A percentile compares a stretch with the other conserved stretches of the same genome.
These are phyloP conservation scores for Crax fasciolata DNA, from an alignment of 2,797 vertebrate genomes.

Conservation along the genomic window DNA sequence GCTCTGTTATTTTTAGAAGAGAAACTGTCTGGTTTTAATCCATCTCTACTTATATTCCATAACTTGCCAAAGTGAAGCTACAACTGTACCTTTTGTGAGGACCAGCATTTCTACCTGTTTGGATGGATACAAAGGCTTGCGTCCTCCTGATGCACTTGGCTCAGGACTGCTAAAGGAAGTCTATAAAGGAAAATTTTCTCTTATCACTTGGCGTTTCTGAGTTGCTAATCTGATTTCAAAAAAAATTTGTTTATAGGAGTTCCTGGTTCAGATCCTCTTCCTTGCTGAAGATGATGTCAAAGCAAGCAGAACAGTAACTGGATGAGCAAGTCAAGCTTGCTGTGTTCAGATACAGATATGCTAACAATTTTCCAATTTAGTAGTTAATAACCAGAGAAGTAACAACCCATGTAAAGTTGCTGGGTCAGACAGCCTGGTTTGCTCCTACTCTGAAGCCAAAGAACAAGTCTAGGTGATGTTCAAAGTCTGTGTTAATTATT, in stretches of 20 bases:
- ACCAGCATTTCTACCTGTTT: not conserved
- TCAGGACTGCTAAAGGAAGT: conserved; percentile 20
- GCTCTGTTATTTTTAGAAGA: not conserved
- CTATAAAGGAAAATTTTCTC: conserved; percentile 12
- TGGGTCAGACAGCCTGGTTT: not conserved
- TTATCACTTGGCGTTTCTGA: conserved; percentile 48
- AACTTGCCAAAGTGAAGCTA: not conserved
- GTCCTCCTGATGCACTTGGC: not conserved
- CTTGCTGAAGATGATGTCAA: conserved; percentile 40
- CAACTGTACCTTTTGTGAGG: not conserved
- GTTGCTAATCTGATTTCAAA: conserved; percentile 66
- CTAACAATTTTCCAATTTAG: conserved; percentile 52
- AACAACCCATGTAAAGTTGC: not conserved
- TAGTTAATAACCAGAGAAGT: conserved; percentile 28
- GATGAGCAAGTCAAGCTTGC: conserved; percentile 66
- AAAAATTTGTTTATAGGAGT: conserved; percentile 51
- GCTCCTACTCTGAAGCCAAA: not conserved
- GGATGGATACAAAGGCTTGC: not conserved
- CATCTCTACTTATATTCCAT: not conserved
- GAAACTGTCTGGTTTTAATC: not conserved
- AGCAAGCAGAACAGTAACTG: conserved; percentile 33
- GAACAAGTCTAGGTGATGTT: not conserved
- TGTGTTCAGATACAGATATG: conserved; percentile 42
- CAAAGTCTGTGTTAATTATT: not conserved
- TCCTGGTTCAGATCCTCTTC: conserved; percentile 70